phyloP scores from a whole-genome alignment of 1,140 invertebrate species.

The Hyphantria cunea region DNA sequence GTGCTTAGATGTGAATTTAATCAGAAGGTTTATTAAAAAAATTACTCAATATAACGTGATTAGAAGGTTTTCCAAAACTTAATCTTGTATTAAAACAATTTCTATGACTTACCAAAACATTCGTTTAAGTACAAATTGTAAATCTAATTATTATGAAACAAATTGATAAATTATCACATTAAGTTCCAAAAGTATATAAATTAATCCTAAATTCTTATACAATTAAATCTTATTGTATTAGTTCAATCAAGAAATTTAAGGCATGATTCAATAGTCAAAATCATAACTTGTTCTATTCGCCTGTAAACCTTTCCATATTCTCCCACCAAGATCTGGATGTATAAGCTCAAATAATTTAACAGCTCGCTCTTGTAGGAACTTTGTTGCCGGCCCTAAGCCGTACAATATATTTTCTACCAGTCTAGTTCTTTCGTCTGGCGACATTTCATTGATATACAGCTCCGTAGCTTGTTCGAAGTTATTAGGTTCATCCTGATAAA shows the following conservation, averaged over 20 bases:
- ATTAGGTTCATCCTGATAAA: conserved; percentile 85
- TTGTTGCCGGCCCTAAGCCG: conserved; percentile 87
- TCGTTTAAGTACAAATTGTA: too few relatives aligned
- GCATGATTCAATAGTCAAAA: background rate
- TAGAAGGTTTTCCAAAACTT: too few relatives aligned
- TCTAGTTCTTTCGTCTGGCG: conserved; percentile 86
- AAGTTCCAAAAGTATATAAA: background rate
- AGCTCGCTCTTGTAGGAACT: conserved; percentile 91
- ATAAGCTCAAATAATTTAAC: conserved; percentile 87
- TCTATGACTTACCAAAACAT: too few relatives aligned
- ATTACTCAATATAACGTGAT: too few relatives aligned
- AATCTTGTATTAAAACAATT: too few relatives aligned
- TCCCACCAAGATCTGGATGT: conserved; percentile 85
- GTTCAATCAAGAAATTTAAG: background rate
- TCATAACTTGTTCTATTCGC: conserved; percentile 50
- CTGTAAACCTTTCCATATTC: conserved; percentile 84
- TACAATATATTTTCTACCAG: conserved; percentile 91
- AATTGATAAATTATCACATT: background rate
- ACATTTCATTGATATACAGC: conserved; percentile 92
- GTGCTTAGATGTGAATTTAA: too few relatives aligned
- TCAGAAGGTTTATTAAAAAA: too few relatives aligned
- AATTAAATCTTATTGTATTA: background rate
- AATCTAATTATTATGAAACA: too few relatives aligned
- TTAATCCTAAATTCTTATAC: background rate
- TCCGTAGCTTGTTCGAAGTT: conserved; percentile 92